Evolutionary conservation across 2,888 invertebrate species (phyloP), one percentile per base, ranked within the genome.

Genomic region (Hoplodrina blanda): DNA sequence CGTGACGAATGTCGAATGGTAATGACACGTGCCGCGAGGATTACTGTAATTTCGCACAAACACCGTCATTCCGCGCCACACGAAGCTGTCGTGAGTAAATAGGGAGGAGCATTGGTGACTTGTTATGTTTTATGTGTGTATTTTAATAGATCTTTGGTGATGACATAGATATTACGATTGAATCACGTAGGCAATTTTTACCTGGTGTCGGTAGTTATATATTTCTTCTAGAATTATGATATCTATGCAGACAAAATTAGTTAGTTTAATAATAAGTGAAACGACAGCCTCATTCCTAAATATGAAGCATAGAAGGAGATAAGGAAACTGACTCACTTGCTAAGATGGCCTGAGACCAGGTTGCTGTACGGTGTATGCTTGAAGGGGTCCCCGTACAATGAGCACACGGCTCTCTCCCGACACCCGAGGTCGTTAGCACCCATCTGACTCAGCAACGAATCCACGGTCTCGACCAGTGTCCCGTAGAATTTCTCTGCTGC

Each of bases 311-410:
- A 2, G 25, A 25, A 25, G 25, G 25, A 2, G 25, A 25, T 25
- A 25, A 25, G n/a, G n/a, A n/a, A n/a, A n/a, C n/a, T n/a, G n/a
- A 96, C 97, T 96, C 92, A 98, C 98, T 98, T 98, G 97, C 98
- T 98, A 57, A 98, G 96, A 90, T 98, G 98, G 54, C 98, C 98
- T 20, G 98, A 98, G 64, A 98, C 97, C 73, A 98, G 96, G 92
- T 98, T 98, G 90, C 98, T 98, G 90, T 98, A 98, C 0, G 98
- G 98, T 73, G 98, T 97, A 87, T 98, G 98, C 84, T 97, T 97
- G 78, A 97, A 96, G 0, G 98, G 98, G 89, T 98, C 98, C 87
- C 97, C 98, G 94, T 98, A 98, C 96, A 98, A 5, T 17, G 97
- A 78, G 97, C 97, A 89, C 98, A 98, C 97, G 0, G 98, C 97